Evolutionary conservation across 2,797 vertebrate species (phyloP), one percentile per base, ranked within the genome.

Genomic region (Neopelma chrysocephalum): DNA sequence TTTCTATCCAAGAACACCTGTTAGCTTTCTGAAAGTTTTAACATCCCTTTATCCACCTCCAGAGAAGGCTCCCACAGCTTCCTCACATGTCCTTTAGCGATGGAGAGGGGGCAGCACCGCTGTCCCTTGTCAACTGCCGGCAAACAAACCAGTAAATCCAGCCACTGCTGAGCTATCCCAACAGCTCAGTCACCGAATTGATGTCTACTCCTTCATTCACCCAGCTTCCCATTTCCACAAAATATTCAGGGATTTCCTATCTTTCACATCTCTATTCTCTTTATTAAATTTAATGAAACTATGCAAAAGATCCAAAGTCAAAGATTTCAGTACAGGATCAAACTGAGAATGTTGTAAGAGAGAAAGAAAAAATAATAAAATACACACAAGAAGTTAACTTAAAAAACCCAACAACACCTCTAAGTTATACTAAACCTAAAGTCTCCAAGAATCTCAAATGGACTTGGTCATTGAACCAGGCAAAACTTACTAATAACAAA

Each of bases 1-100:
- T 48, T 78, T 12, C 42, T 23, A 68, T 47, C 9, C 45, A 75
- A 53, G n/a, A 76, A 40, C 9, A 87, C 17, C 23, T 45, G 12
- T 15, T 78, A 50, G 22, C 19, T 78, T 71, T 25, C 80, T 15
- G 7, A 32, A 75, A 57, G 58, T 76, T 60, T 11, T 48, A 78
- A 40, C 16, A 64, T 4, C 42, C 26, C 53, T 43, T 47, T 10
- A 43, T 4, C 16, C 32, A 17, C 10, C 10, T 27, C 26, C 62
- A 62, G 6, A 56, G 16, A 29, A 53, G 34, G 26, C 12, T 58
- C 11, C 10, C 26, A 13, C 34, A 42, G 61, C 5, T n/a, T 31
- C 40, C 32, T 23, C 26, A 2, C 2, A 0, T 0, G 3, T 12
- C 27, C 34, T 36, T 36, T 6, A 23, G 1, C 8, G 25, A 12